Evolutionary conservation across 2,888 invertebrate genomes (phyloP).

Genomic region (Antheraea yamamai): DNA sequence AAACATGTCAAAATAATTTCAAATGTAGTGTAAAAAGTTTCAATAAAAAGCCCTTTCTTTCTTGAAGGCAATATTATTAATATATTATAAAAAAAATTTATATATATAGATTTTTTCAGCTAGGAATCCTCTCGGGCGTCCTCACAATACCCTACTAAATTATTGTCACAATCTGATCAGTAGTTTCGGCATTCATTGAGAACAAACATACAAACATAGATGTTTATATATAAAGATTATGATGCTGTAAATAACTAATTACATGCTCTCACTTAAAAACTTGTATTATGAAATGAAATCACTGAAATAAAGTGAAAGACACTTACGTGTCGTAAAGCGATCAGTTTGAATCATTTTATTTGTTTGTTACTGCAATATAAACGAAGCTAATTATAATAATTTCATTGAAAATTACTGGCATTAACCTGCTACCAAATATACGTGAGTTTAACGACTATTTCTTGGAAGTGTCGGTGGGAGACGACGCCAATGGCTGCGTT

Average conservation of each 20-base stretch:
- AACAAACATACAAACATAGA: no score
- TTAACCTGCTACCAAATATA: constrained; percentile 82
- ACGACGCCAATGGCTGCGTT: constrained; percentile 58
- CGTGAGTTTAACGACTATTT: constrained; percentile 81
- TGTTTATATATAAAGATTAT: no score
- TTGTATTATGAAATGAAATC: constrained; percentile 6
- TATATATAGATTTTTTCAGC: no score
- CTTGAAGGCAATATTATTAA: no score
- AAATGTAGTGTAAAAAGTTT: no score
- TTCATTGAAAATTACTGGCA: constrained; percentile 79
- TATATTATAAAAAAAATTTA: no score
- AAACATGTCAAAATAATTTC: no score
- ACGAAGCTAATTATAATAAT: constrained; percentile 81
- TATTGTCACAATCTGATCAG: no score
- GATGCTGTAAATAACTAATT: background rate
- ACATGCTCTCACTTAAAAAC: background rate
- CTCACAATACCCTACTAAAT: no score
- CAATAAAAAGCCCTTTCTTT: no score
- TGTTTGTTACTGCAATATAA: constrained; percentile 80
- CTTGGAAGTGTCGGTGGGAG: constrained; percentile 70
- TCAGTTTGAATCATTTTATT: constrained; percentile 74
- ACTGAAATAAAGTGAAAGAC: constrained; percentile 3
- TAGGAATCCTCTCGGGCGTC: no score
- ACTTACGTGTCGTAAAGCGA: constrained; percentile 36
- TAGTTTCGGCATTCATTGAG: no score